Conservation (phyloP, 2,888 invertebrate genomes). For the Parascotia fuliginaria region DNA sequence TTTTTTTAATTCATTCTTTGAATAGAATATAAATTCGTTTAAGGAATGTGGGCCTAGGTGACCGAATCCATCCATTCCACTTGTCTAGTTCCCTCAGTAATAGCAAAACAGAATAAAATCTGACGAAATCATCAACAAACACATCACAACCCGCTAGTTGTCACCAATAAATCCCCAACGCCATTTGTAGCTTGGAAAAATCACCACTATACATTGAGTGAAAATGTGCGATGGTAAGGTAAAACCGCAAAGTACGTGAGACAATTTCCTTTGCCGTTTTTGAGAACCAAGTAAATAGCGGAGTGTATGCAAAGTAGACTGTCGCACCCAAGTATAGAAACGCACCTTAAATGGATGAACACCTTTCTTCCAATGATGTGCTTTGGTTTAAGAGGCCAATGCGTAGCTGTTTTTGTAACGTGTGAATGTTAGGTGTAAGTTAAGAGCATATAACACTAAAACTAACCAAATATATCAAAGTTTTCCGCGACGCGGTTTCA, state of each 20-base stretch:
- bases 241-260: slow-evolving; percentile 50
- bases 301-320: slow-evolving; percentile 67
- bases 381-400: slow-evolving; percentile 56
- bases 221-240: slow-evolving; percentile 6
- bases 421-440: slow-evolving; percentile 33
- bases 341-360: slow-evolving; percentile 56
- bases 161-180: slow-evolving; percentile 1
- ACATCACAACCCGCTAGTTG: neutral
- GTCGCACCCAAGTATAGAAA: slow-evolving; percentile 61
- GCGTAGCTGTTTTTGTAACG: slow-evolving; percentile 51
- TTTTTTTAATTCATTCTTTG: no score
- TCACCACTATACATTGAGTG: slow-evolving; percentile 4
- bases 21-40: no score
- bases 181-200: neutral
- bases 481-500: no score
- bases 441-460: slow-evolving; percentile 14
- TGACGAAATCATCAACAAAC: neutral
- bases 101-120: neutral
- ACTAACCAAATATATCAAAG: no score
- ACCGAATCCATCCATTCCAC: no score
- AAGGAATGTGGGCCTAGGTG: no score
- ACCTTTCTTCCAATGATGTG: slow-evolving; percentile 58
- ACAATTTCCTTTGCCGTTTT: slow-evolving; percentile 69
- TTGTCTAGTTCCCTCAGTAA: no score
- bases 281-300: slow-evolving; percentile 68